These are phyloP conservation scores for Bufo bufo DNA, from an alignment of 2,113 vertebrate species.

Conservation along the genomic window DNA sequence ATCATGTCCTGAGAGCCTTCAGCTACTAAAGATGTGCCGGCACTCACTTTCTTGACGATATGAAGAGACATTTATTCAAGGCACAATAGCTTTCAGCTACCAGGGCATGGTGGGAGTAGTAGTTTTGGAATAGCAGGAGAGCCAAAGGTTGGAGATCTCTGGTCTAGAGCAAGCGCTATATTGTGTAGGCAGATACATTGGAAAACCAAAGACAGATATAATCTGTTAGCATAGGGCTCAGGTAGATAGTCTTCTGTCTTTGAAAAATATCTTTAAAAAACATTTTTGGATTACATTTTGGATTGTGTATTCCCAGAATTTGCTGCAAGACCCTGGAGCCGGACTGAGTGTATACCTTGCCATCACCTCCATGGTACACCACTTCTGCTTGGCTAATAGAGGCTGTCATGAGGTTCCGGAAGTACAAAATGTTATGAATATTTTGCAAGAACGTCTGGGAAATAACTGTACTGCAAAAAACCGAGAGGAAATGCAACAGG, in stretches of 20 bases:
- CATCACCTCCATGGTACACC: slow-evolving; percentile 76
- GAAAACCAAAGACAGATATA: background rate
- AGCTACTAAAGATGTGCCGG: too few species aligned
- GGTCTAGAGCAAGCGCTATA: background rate
- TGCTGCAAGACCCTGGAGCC: slow-evolving; percentile 71
- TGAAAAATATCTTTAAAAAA: background rate
- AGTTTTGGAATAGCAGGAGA: too few species aligned
- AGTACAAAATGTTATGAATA: slow-evolving; percentile 72
- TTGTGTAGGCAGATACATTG: background rate
- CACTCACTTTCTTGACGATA: too few species aligned
- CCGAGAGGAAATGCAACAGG: slow-evolving; percentile 63
- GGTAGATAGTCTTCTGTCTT: background rate
- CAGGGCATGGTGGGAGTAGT: too few species aligned
- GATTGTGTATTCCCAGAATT: slow-evolving; percentile 65
- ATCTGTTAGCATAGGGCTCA: background rate
- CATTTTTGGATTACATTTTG: background rate
- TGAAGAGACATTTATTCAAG: too few species aligned
- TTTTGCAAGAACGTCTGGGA: slow-evolving; percentile 70
- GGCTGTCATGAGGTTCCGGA: slow-evolving; percentile 71
- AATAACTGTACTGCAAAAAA: slow-evolving; percentile 65
- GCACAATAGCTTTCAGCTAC: too few species aligned
- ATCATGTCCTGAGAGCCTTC: too few species aligned
- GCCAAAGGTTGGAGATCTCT: too few species aligned
- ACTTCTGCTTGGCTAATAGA: slow-evolving; percentile 71
- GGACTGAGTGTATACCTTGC: slow-evolving; percentile 72